A percentile compares a stretch with the other conserved stretches of the same genome.
Conservation (phyloP, 2,113 vertebrate genomes). For the Nicator chloris region DNA sequence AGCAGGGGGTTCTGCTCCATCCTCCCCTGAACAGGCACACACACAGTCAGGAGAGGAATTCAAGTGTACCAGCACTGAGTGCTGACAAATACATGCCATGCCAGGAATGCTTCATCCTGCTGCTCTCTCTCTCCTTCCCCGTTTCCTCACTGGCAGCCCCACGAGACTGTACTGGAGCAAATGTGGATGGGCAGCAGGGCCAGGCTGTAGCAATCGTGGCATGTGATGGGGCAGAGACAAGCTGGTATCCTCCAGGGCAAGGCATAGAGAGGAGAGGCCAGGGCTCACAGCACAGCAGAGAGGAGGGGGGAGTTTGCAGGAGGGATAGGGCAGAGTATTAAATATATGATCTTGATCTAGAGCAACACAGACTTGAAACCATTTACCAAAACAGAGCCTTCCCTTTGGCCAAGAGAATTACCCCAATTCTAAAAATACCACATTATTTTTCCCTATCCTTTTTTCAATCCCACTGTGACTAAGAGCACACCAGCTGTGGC, state of each 20-base stretch:
- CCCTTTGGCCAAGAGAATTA: background rate
- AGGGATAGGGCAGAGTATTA: background rate
- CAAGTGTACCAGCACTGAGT: background rate
- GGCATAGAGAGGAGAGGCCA: background rate
- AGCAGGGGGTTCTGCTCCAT: background rate
- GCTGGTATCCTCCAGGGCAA: background rate
- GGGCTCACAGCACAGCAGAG: background rate
- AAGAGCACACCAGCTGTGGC: background rate
- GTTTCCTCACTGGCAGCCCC: background rate
- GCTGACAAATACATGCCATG: background rate
- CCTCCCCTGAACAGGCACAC: background rate
- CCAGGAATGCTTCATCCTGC: background rate
- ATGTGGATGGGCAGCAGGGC: background rate
- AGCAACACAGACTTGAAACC: background rate
- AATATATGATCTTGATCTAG: background rate
- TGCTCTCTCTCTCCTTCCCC: background rate
- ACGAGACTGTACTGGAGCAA: background rate
- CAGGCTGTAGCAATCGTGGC: fast-evolving
- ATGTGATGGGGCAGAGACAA: background rate
- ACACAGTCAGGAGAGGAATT: background rate
- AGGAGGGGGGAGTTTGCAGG: background rate
- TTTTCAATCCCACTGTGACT: background rate
- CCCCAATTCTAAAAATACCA: background rate
- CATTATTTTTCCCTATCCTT: background rate
- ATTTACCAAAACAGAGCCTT: background rate